Evolutionary conservation across 2,888 invertebrate genomes (phyloP).

Genomic region (Ophion costatus): DNA sequence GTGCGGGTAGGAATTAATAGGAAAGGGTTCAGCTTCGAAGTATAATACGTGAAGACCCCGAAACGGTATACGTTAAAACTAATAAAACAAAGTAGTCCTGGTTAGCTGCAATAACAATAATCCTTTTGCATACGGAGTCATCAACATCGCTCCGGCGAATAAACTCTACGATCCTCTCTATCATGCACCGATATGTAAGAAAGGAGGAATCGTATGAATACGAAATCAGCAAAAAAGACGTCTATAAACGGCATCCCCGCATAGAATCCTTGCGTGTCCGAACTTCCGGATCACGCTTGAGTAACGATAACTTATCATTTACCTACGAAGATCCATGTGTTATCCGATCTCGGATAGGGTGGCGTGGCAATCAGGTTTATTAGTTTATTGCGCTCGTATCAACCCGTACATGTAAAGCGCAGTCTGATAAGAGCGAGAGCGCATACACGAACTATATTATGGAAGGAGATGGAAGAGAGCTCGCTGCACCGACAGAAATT

Average conservation of each 20-base stretch:
- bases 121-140: too few species aligned
- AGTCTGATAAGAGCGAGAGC: conserved; percentile 35
- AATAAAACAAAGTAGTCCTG: background rate
- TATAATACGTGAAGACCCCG: too few species aligned
- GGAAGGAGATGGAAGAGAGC: conserved; percentile 34
- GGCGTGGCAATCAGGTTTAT: conserved; percentile 62
- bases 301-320: conserved; percentile 54
- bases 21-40: too few species aligned
- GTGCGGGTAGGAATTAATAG: too few species aligned
- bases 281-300: conserved; percentile 53
- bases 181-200: background rate
- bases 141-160: too few species aligned
- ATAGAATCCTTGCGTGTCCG: conserved; percentile 10
- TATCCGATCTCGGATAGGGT: conserved; percentile 43
- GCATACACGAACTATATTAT: conserved; percentile 22
- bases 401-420: conserved; percentile 37
- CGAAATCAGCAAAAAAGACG: background rate
- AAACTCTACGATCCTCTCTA: too few species aligned
- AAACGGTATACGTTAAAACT: background rate
- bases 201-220: background rate
- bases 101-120: background rate
- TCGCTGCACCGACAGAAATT: conserved; percentile 55
- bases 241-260: conserved; percentile 3
- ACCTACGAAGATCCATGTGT: conserved; percentile 51
- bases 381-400: conserved; percentile 59